Percentiles rank a stretch among this genome's conserved stretches.
phyloP scores from a whole-genome alignment of 2,888 invertebrate genomes.

The Glyphotaelius pellucidus region DNA sequence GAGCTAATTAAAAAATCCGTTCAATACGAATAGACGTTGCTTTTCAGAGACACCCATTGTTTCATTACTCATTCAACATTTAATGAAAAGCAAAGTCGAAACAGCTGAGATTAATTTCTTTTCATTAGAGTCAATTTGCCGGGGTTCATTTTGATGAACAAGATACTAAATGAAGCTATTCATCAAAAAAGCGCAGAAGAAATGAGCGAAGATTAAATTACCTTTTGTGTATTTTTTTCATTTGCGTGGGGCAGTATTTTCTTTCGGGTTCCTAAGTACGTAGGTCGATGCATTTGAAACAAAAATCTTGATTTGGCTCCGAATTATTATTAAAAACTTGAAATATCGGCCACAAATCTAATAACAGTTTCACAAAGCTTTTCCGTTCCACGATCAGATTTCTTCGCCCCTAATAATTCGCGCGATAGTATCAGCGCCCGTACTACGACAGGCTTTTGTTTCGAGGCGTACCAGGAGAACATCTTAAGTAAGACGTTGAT shows the following conservation, averaged over 20 bases:
- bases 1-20: constrained; percentile 62
- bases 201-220: constrained; percentile 7
- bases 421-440: not conserved
- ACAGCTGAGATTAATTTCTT: constrained; percentile 57
- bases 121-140: constrained; percentile 48
- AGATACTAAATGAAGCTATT: constrained; percentile 31
- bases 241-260: not conserved
- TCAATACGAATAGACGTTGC: constrained; percentile 49
- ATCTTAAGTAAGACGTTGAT: constrained; percentile 64
- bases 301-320: not conserved
- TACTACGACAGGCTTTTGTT: constrained; percentile 36
- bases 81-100: constrained; percentile 51
- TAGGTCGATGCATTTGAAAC: not conserved
- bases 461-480: constrained; percentile 47
- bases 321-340: not conserved
- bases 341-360: not conserved
- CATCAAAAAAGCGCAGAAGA: constrained; percentile 14
- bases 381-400: not conserved
- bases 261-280: not conserved
- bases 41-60: constrained; percentile 55
- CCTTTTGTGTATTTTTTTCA: not conserved
- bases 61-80: constrained; percentile 51
- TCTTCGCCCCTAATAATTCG: not conserved
- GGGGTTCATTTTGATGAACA: constrained; percentile 22
- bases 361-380: not conserved